phyloP scores from a whole-genome alignment of 2,113 vertebrate genomes.

The Shinisaurus crocodilurus region DNA sequence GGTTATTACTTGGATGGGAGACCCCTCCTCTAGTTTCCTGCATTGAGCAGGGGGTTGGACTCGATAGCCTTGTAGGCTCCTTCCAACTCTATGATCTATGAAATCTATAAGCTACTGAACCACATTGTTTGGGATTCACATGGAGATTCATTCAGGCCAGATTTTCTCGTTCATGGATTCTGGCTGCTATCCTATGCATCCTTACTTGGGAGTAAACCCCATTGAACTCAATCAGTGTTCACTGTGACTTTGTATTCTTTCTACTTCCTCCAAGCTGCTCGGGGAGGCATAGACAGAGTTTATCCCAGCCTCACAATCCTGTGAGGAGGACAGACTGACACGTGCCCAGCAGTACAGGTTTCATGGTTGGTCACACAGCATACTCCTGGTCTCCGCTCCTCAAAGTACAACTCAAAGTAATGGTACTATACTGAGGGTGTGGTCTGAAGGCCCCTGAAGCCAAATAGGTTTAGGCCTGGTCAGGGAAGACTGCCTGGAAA shows the following conservation, averaged over 20 bases:
- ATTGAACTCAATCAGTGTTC: too few species aligned
- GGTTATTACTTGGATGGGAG: too few species aligned
- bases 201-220: too few species aligned
- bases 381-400: not conserved
- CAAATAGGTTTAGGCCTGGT: not conserved
- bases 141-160: not conserved
- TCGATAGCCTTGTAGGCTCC: too few species aligned
- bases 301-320: not conserved
- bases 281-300: not conserved
- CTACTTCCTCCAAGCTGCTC: not conserved
- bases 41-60: too few species aligned
- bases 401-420: not conserved
- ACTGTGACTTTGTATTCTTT: not conserved
- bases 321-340: not conserved
- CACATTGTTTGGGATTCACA: too few species aligned
- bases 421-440: too few species aligned
- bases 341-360: not conserved
- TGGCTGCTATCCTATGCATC: too few species aligned
- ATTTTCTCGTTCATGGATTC: not conserved
- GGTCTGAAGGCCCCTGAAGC: not conserved
- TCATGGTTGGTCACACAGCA: not conserved
- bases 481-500: not conserved
- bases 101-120: too few species aligned
- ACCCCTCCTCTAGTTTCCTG: too few species aligned
- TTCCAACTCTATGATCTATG: too few species aligned